Percentiles rank a stretch among this genome's conserved stretches.
These are phyloP conservation scores for Xiphias gladius DNA, from an alignment of 2,113 vertebrate genomes.

Conservation along the genomic window DNA sequence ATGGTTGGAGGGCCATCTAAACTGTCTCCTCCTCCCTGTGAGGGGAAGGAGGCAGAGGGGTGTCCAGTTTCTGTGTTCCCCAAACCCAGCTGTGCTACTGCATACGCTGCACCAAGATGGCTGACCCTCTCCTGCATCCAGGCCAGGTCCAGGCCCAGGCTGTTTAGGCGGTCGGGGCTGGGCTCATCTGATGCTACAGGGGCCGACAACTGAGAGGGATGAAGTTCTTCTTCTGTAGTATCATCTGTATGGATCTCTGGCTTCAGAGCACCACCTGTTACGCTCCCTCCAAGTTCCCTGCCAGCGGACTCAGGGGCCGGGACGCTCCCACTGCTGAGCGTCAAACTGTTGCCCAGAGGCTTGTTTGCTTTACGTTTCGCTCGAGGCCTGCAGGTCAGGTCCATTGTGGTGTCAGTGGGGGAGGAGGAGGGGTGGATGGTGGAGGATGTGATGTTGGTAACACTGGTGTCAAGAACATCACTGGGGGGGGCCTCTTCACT, in stretches of 20 bases:
- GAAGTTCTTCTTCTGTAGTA: constrained; percentile 36
- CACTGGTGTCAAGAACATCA: constrained; percentile 38
- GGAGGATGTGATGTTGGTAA: constrained; percentile 16
- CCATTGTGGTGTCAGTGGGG: constrained; percentile 54
- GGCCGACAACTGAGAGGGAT: constrained; percentile 46
- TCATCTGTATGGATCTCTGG: constrained; percentile 54
- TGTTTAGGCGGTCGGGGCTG: constrained; percentile 62
- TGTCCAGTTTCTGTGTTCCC: constrained; percentile 59
- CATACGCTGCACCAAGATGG: constrained; percentile 75
- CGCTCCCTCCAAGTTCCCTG: constrained; percentile 27
- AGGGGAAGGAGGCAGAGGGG: constrained; percentile 63
- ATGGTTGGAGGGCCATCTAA: constrained; percentile 65
- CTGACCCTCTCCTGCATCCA: constrained; percentile 80
- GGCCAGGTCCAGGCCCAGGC: constrained; percentile 73
- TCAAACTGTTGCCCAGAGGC: constrained; percentile 14
- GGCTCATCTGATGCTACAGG: constrained; percentile 55
- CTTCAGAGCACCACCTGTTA: constrained; percentile 44
- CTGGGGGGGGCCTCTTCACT: constrained; percentile 32
- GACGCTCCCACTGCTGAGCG: neutral
- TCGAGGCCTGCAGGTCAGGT: constrained; percentile 62
- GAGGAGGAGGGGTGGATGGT: constrained; percentile 18
- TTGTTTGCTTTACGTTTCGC: constrained; percentile 53
- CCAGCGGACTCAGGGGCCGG: neutral
- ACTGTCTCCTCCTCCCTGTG: constrained; percentile 62
- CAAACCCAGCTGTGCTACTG: constrained; percentile 74